These are phyloP conservation scores for Lysandra coridon DNA, from an alignment of 2,888 invertebrate species.

Conservation along the genomic window DNA sequence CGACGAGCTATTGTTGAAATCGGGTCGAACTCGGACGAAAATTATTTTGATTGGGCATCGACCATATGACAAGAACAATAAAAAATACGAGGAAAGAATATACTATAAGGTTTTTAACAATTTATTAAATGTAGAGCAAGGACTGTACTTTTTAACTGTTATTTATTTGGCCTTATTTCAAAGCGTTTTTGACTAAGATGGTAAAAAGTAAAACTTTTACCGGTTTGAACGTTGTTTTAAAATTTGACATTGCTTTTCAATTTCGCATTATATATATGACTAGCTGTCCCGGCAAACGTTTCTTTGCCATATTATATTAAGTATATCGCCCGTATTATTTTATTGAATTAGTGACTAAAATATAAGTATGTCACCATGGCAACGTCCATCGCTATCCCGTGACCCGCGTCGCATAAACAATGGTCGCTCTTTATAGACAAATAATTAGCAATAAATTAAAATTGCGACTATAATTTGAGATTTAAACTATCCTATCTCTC, in stretches of 20 bases:
- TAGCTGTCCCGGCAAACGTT: too few species aligned
- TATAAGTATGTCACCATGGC: too few species aligned
- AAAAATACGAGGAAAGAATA: not conserved
- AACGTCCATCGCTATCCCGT: too few species aligned
- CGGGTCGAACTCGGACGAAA: constrained; percentile 3
- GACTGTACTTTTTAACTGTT: not conserved
- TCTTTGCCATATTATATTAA: too few species aligned
- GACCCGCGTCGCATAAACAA: too few species aligned
- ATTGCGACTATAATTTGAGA: too few species aligned
- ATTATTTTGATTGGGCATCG: constrained; percentile 2
- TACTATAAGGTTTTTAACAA: not conserved
- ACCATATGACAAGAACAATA: not conserved
- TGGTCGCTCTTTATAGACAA: too few species aligned
- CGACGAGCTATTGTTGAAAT: constrained; percentile 7
- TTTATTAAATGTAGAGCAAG: not conserved
- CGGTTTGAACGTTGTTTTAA: not conserved
- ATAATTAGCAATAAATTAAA: too few species aligned
- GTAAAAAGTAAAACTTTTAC: not conserved
- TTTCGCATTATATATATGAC: too few species aligned
- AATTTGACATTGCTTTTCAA: not conserved
- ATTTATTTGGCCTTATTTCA: not conserved
- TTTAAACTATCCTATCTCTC: too few species aligned
- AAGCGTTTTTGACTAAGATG: not conserved
- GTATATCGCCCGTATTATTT: too few species aligned
- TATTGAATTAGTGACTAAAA: too few species aligned